Evolutionary conservation across 2,113 vertebrate genomes (phyloP).

Genomic region (Anser brachyrhynchus): DNA sequence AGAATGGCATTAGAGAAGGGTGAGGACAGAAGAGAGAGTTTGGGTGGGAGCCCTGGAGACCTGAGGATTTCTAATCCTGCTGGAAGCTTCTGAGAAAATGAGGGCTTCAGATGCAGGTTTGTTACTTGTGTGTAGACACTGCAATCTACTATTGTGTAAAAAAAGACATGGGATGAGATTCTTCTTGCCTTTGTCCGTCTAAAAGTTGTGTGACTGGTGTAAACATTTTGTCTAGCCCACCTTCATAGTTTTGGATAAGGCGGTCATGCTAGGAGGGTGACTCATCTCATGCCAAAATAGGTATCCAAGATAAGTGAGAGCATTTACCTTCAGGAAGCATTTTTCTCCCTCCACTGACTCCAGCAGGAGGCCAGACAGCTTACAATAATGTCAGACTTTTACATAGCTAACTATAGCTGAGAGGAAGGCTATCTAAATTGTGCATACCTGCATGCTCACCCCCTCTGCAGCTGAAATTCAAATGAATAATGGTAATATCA

Average conservation of each 20-base stretch:
- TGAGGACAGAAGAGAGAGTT: not conserved
- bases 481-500: not conserved
- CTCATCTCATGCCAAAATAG: not conserved
- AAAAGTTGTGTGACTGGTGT: not conserved
- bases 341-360: not conserved
- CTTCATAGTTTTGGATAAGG: not conserved
- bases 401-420: not conserved
- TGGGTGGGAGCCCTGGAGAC: not conserved
- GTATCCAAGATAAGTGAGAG: not conserved
- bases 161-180: not conserved
- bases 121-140: not conserved
- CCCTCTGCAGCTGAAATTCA: not conserved
- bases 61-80: not conserved
- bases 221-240: not conserved
- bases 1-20: not conserved
- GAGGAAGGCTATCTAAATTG: not conserved
- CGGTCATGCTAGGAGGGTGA: not conserved
- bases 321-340: slow-evolving; percentile 1
- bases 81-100: not conserved
- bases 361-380: not conserved
- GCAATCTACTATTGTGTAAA: not conserved
- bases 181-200: not conserved
- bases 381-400: not conserved
- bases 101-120: not conserved
- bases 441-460: not conserved